Evolutionary conservation across 2,113 vertebrate species (phyloP), one percentile per base, ranked within the genome.

Genomic region (Mirza zaza): DNA sequence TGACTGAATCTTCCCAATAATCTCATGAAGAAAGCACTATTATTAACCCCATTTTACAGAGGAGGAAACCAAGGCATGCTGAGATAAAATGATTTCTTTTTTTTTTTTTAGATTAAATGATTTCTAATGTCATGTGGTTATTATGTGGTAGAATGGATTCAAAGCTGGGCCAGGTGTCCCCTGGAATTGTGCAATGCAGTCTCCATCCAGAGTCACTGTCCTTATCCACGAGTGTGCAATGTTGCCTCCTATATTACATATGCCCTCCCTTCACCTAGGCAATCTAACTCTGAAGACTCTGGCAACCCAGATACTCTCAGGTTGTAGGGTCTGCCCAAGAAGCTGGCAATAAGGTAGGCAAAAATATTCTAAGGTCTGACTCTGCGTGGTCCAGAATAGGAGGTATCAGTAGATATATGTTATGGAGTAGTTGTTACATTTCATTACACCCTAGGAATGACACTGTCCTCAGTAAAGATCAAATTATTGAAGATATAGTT

Each of bases 401-500:
- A 88, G 63, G 12, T 8, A 94, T 11, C 7, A 18, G 29, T 48
- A 29, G 6, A 50, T 55, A 67, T 42, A 83, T n/a, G 39, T 81
- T 55, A 61, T 57, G 25, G 34, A 82, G 21, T n/a, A 88, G 7
- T 77, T 76, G 12, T 9, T 65, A 59, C 13, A 55, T 55, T 82
- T 89, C 81, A 79, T 90, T 79, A 80, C 3, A 76, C 27, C 36
- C 52, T 91, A 88, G n/a, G 45, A 89, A 92, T 85, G 86, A 89
- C 23, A 77, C 20, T 59, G 12, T 82, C 48, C 25, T 71, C 32
- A 79, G 75, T 87, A 91, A 96, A 96, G 20, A 68, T 95, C 29
- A 68, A 91, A 93, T 83, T 89, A 84, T 42, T 91, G 25, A 81
- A 96, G 76, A 86, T 91, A 82, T 9, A 92, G 48, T 89, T 91